Evolutionary conservation across 2,888 invertebrate species (phyloP).

Genomic region (Xylophagus ater): DNA sequence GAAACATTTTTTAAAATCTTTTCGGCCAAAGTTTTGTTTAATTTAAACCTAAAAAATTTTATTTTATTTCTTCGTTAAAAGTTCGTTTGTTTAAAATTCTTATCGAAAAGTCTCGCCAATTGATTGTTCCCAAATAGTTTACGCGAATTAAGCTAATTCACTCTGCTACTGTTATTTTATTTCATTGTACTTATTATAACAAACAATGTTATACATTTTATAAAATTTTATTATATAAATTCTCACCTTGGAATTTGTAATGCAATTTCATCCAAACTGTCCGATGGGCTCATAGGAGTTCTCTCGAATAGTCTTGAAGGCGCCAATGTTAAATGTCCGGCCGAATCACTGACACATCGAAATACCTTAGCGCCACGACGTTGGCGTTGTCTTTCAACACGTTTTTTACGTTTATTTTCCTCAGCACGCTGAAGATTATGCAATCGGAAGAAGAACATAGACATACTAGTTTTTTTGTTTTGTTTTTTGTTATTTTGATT

Average conservation of each 20-base stretch:
- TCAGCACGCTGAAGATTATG: conserved; percentile 81
- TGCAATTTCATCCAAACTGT: conserved; percentile 85
- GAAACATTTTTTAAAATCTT: too few species aligned
- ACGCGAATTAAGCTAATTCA: too few species aligned
- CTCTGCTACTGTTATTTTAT: too few species aligned
- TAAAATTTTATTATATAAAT: background rate
- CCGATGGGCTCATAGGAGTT: conserved; percentile 72
- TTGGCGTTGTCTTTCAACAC: conserved; percentile 40
- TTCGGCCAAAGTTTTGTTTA: too few species aligned
- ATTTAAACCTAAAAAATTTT: too few species aligned
- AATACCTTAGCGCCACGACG: conserved; percentile 47
- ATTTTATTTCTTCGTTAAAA: too few species aligned
- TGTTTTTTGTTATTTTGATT: too few species aligned
- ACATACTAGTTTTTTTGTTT: conserved; percentile 63
- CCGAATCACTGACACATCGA: conserved; percentile 40
- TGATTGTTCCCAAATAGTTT: too few species aligned
- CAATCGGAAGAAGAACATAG: conserved; percentile 91
- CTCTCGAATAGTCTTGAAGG: conserved; percentile 76
- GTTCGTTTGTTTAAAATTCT: too few species aligned
- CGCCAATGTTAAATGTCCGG: conserved; percentile 50
- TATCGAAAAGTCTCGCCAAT: too few species aligned
- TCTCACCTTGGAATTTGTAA: conserved; percentile 83
- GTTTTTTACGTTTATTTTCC: conserved; percentile 59
- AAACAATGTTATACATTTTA: conserved; percentile 6
- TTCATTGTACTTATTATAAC: too few species aligned